Evolutionary conservation across 2,888 invertebrate species (phyloP).

Genomic region (Nematopogon swammerdamellus): DNA sequence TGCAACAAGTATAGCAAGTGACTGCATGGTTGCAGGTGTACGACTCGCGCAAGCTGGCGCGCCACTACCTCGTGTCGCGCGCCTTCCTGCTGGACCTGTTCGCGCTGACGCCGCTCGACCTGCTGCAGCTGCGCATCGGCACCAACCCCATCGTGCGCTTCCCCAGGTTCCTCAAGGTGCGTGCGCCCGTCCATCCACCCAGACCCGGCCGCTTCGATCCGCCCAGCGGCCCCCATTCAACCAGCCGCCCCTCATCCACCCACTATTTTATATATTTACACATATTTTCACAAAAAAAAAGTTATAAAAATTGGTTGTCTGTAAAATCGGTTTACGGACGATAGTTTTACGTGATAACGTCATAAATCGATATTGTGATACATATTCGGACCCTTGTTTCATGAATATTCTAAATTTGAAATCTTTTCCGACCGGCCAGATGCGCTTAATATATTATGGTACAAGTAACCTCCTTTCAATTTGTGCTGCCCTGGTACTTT

Average conservation of each 20-base stretch:
- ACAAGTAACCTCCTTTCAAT: too few relatives aligned
- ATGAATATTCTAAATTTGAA: too few relatives aligned
- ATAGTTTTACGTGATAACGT: too few relatives aligned
- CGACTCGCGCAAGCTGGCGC: slow-evolving; percentile 85
- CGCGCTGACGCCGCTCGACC: slow-evolving; percentile 80
- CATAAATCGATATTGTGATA: too few relatives aligned
- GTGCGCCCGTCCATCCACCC: slow-evolving; percentile 4
- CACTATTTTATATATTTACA: background rate
- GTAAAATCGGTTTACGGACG: too few relatives aligned
- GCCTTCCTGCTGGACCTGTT: slow-evolving; percentile 82
- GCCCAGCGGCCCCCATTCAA: background rate
- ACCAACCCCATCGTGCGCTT: slow-evolving; percentile 84
- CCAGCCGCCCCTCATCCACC: background rate
- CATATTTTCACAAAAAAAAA: background rate
- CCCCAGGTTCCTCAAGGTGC: slow-evolving; percentile 81
- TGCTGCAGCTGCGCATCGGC: slow-evolving; percentile 80
- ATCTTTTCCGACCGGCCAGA: too few relatives aligned
- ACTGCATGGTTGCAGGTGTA: too few relatives aligned
- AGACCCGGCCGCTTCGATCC: slow-evolving; percentile 1
- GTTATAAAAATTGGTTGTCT: background rate
- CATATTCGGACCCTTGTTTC: too few relatives aligned
- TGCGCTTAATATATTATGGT: too few relatives aligned
- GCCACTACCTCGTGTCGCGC: slow-evolving; percentile 82
- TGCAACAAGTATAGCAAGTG: too few relatives aligned
- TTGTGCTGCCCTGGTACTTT: too few relatives aligned